Evolutionary conservation across 2,113 vertebrate genomes (phyloP), one percentile per base, ranked within the genome.

Genomic region (Melanostigma gelatinosum): DNA sequence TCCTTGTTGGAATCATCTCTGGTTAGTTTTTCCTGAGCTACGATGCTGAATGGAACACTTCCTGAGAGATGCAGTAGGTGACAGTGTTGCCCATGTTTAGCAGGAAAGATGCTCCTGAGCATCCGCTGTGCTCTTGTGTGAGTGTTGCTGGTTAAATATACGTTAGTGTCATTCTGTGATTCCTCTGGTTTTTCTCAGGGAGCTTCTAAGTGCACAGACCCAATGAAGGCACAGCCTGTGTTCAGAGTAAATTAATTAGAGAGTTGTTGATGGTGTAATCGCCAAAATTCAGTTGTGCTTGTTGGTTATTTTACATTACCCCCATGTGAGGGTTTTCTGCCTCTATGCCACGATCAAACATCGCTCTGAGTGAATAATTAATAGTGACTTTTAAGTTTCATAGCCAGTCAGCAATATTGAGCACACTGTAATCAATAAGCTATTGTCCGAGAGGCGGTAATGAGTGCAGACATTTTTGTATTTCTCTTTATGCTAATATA

Each of bases 51-150:
- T 70, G 2, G 13, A 22, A 22, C 63, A 40, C 6, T 62, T 13
- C 68, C 29, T 58, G 4, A 20, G 3, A 64, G 7, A 55, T 73
- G 13, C 93, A 75, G 40, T 72, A 89, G 91, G 74, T 88, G 92
- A 76, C 85, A 79, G 58, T 82, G 61, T 71, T 60, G 42, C 29
- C 13, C 13, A 27, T 40, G 7, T 48, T 48, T 46, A 55, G n/a
- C 60, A 61, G 34, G 8, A 24, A 48, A 69, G 22, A 1, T 32
- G 24, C 13, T 62, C 48, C 2, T 34, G 2, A 34, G 22, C 10
- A 4, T 76, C 34, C 8, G 11, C 36, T 55, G 32, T 7, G 2
- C 34, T 64, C 20, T 44, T 55, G 4, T 46, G 24, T 2, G 4
- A 3, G 0, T 40, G 12, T 40, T 70, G 29, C 20, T 32, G 8